phyloP scores from a whole-genome alignment of 23 tunicate genomes.

The Phallusia fumigata region DNA sequence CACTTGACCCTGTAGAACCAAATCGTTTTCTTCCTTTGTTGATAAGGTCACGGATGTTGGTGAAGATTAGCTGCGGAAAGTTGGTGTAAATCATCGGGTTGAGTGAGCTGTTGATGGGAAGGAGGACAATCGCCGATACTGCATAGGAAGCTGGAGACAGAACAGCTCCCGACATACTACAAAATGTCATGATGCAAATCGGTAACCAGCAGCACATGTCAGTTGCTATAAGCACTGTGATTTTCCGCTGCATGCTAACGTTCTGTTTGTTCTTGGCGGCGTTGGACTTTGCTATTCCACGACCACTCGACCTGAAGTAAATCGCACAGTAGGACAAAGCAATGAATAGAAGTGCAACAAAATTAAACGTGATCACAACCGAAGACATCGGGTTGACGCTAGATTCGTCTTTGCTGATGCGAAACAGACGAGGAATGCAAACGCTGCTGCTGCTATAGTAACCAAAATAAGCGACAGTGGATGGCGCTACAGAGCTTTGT shows the following conservation, averaged over 20 bases:
- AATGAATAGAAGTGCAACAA: constrained; percentile 22
- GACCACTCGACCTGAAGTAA: background rate
- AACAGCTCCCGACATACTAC: background rate
- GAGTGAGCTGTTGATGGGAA: constrained; percentile 29
- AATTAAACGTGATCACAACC: constrained; percentile 24
- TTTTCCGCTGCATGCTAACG: constrained; percentile 5
- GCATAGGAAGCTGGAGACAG: constrained; percentile 11
- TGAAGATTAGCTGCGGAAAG: background rate
- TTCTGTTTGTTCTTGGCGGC: background rate
- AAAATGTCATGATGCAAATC: constrained; percentile 11
- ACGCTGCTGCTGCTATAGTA: constrained; percentile 43
- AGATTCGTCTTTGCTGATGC: background rate
- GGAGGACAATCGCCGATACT: constrained; percentile 19
- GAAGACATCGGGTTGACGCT: constrained; percentile 2
- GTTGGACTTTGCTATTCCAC: background rate
- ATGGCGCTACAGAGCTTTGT: background rate
- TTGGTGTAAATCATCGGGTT: constrained; percentile 15
- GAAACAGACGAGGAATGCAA: constrained; percentile 40
- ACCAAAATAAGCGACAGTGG: constrained; percentile 21
- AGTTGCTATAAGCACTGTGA: constrained; percentile 3
- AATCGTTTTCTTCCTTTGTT: too few species aligned
- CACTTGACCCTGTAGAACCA: too few species aligned
- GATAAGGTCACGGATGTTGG: too few species aligned
- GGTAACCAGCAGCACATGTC: constrained; percentile 29
- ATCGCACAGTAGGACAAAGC: constrained; percentile 10